Evolutionary conservation across 2,113 vertebrate species (phyloP), one percentile per base, ranked within the genome.

Genomic region (Lepidothrix coronata): DNA sequence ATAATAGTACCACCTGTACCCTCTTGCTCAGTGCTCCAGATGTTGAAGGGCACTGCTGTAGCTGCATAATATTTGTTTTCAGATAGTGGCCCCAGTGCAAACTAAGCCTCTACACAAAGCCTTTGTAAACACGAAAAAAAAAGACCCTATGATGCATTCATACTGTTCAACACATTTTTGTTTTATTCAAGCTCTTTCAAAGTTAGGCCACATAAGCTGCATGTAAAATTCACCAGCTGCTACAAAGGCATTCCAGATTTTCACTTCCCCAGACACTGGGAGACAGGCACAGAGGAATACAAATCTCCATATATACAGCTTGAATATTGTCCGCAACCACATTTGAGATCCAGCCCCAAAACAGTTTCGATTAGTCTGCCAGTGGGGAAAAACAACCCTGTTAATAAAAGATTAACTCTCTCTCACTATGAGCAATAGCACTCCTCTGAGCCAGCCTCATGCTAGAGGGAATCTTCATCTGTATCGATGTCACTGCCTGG

Each of bases 401-500:
- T 83, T 37, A 75, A 66, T 46, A 52, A 59, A 71, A 85, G 14
- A 63, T 49, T 62, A 91, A 65, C 28, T 63, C 73, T 91, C 62
- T 91, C 75, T 91, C 84, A 75, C 71, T 79, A 35, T 54, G 78
- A 94, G 41, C 49, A 86, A 61, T 2, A 86, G 55, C 41, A 84
- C 17, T 78, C n/a, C 72, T 81, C 43, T 19, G 27, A 81, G 52
- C 6, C 59, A 82, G 76, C 31, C 33, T 49, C 65, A 51, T 37
- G 49, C 93, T 97, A 98, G 71, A 99, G 98, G 72, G 98, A 98
- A 85, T 99, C 99, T 87, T 99, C 98, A 91, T 98, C 99, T 43
- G 99, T 99, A 35, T 99, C 99, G 1, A 98, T 98, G 93, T 99
- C 99, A 82, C 98, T 98, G 97, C 97, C 98, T 75, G 98, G 89